A percentile compares a stretch with the other conserved stretches of the same genome.
Evolutionary conservation across 2,888 invertebrate genomes (phyloP).

Genomic region (Zhuqinia jingwanae): DNA sequence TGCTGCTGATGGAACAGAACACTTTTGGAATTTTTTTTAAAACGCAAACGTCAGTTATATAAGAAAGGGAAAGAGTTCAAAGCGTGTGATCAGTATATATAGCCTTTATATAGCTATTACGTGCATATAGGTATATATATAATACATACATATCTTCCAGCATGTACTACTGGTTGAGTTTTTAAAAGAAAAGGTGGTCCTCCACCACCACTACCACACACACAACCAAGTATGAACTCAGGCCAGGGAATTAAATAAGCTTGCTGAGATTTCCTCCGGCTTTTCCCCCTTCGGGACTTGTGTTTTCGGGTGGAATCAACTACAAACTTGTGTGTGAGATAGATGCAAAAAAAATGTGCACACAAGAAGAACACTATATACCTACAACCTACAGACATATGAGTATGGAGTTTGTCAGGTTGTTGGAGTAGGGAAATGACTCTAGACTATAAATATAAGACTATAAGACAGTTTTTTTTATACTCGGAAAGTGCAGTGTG

Average conservation of each 20-base stretch:
- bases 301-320: conserved; percentile 21
- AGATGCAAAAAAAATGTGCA: no score
- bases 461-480: not conserved
- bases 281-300: conserved; percentile 38
- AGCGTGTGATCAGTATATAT: not conserved
- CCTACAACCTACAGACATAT: not conserved
- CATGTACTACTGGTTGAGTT: not conserved
- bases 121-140: no score
- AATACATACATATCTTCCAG: no score
- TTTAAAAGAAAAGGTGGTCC: conserved; percentile 4
- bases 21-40: no score
- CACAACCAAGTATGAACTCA: conserved; percentile 25
- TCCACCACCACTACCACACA: no score
- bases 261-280: conserved; percentile 65
- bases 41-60: no score
- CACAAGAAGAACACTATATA: no score
- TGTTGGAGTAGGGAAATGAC: not conserved
- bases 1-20: no score
- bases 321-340: conserved; percentile 5
- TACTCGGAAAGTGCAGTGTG: not conserved
- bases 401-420: not conserved
- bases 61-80: conserved; percentile 1
- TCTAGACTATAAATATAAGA: not conserved
- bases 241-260: conserved; percentile 62
- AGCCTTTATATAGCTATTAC: no score